These are phyloP conservation scores for Eremophila alpestris DNA, from an alignment of 2,797 vertebrate species.

Conservation along the genomic window DNA sequence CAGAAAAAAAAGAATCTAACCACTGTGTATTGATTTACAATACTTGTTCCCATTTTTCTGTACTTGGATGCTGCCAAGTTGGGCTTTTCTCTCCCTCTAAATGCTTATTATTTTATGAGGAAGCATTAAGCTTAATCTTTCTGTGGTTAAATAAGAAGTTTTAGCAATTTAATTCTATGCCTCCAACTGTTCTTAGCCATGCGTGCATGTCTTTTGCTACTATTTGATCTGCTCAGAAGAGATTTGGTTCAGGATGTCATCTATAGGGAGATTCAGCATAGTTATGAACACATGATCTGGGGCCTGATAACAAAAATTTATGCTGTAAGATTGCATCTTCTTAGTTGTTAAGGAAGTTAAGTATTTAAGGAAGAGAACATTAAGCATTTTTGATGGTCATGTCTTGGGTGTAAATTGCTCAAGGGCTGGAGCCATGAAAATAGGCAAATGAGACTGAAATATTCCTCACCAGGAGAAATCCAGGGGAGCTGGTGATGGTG, in stretches of 20 bases:
- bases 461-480: background rate
- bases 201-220: background rate
- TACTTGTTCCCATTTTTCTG: background rate
- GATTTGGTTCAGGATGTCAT: background rate
- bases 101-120: background rate
- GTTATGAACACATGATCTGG: background rate
- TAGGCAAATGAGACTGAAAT: background rate
- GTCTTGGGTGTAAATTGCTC: background rate
- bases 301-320: background rate
- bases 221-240: background rate
- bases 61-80: background rate
- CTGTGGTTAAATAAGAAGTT: slow-evolving; percentile 4
- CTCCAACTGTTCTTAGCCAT: background rate
- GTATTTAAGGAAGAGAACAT: background rate
- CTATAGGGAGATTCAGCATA: background rate
- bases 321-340: background rate
- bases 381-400: background rate
- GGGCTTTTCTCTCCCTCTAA: background rate
- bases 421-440: background rate
- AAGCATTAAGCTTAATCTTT: slow-evolving; percentile 2
- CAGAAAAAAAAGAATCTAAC: background rate
- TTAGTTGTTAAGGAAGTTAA: background rate
- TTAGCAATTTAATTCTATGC: background rate
- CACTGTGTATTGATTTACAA: background rate
- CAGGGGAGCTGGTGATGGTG: background rate